Base-by-base conservation (phyloP, 2,113 vertebrate species). In the Ptychochromis oligacanthus region DNA sequence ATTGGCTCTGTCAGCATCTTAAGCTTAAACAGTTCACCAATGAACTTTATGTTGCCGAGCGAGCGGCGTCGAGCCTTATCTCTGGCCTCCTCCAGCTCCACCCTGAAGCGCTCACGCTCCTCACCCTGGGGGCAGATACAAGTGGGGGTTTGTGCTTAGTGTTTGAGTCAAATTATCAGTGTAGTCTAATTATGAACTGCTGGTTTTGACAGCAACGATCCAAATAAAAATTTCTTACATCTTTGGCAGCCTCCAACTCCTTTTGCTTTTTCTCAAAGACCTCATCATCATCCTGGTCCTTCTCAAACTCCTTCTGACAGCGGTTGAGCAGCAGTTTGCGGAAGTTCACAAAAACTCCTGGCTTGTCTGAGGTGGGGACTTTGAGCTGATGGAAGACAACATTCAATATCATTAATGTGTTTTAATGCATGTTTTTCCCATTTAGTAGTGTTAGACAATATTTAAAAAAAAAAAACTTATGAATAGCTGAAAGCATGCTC, bases 1-100 rank as follows among this genome's bases (percentile, higher is more conserved):
- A 99, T 99, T 65, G 98, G 97, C 88, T 99, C 98, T 0, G 98
- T 99, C 89, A 99, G 93, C 98, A 99, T 99, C 95, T 99, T 99
- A 81, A 99, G 96, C 87, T 99, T 99, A 89, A 99, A 99, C 57
- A 99, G 96, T 79, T 99, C 98, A 2, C 98, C 98, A 0, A 99
- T 99, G 80, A 99, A 99, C 92, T 99, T 99, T 43, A 99, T 99
- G 90, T 99, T 99, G 5, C 98, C 98, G 57, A 99, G 89, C 0
- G 98, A 99, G 11, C 98, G 96, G 8, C 97, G 96, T 1, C 98
- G 96, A 52, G 98, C 98, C 88, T 97, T 95, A 91, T 99, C 97
- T 91, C 95, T 96, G 0, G 97, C 92, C 0, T 97, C 97, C 75
- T 97, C 95, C 81, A 99, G 93, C 91, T 97, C 98, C 0, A 97